Conservation (phyloP, 2,888 invertebrate genomes). For the Megaustenia siamemsis region DNA sequence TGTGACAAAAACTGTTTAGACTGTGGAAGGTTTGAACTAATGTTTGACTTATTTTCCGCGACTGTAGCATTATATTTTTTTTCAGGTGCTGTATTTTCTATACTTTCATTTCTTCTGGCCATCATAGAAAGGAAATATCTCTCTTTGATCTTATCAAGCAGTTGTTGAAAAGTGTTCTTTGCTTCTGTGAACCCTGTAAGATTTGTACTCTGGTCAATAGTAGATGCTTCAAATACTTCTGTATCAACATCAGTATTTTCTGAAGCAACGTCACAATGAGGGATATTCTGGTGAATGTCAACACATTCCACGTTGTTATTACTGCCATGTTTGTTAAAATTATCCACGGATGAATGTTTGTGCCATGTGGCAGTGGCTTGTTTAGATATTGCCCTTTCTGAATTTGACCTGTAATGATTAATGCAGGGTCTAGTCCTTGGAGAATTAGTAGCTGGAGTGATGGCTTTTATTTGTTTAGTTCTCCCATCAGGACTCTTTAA, state of each 20-base stretch:
- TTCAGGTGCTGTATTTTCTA: neutral
- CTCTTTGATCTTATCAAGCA: slow-evolving; percentile 6
- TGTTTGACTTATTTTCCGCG: neutral
- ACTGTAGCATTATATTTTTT: neutral
- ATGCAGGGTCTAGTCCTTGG: neutral
- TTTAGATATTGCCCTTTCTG: neutral
- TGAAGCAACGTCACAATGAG: neutral
- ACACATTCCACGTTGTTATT: neutral
- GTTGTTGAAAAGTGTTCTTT: slow-evolving; percentile 15
- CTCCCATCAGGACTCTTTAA: neutral
- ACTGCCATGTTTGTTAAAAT: neutral
- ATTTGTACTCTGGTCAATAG: neutral
- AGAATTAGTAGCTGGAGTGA: neutral
- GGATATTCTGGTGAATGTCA: neutral
- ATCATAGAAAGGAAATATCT: neutral
- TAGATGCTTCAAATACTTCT: neutral
- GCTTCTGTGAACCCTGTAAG: neutral
- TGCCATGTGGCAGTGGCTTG: neutral
- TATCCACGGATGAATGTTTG: too few species aligned
- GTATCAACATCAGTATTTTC: neutral
- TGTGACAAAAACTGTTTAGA: neutral
- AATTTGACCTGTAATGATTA: neutral
- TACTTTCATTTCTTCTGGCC: neutral
- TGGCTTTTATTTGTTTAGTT: neutral
- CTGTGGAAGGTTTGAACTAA: neutral